Evolutionary conservation across 35 echinoderm and acorn worm genomes (phyloP).

Genomic region (Apostichopus californicus): DNA sequence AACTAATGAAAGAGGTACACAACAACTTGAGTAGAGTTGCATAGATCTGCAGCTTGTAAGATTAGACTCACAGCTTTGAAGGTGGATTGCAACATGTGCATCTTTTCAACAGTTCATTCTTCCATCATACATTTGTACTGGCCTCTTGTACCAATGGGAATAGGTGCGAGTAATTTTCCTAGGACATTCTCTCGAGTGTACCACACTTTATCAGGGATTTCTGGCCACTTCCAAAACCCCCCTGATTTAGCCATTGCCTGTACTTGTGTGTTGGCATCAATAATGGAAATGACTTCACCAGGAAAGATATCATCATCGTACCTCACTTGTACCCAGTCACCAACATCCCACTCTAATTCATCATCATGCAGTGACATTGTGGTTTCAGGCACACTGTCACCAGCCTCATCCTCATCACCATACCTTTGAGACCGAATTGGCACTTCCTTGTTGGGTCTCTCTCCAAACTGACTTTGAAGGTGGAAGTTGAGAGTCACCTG

Average conservation of each 20-base stretch:
- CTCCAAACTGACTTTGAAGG: not conserved
- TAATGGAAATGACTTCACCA: not conserved
- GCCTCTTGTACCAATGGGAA: conserved; percentile 6
- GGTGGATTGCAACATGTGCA: too few relatives aligned
- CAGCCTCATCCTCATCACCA: too few relatives aligned
- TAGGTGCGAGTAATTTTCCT: conserved; percentile 22
- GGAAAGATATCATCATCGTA: not conserved
- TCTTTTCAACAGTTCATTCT: not conserved
- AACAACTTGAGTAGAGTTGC: too few relatives aligned
- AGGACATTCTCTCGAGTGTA: not conserved
- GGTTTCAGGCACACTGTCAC: too few relatives aligned
- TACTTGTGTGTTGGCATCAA: conserved; percentile 12
- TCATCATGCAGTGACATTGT: not conserved
- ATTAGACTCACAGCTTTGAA: too few relatives aligned
- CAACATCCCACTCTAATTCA: conserved; percentile 12
- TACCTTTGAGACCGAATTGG: too few relatives aligned
- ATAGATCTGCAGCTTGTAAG: too few relatives aligned
- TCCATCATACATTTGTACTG: not conserved
- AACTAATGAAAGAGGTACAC: too few relatives aligned
- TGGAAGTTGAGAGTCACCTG: conserved; percentile 2
- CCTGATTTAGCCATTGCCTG: conserved; percentile 22
- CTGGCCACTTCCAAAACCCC: conserved; percentile 5
- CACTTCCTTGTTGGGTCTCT: not conserved
- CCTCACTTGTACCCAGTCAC: conserved; percentile 15
- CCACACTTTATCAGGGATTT: conserved; percentile 3